A percentile compares a stretch with the other conserved stretches of the same genome.
Evolutionary conservation across 53 echinoderm and acorn worm species (phyloP).

Genomic region (Zoroaster sp.): DNA sequence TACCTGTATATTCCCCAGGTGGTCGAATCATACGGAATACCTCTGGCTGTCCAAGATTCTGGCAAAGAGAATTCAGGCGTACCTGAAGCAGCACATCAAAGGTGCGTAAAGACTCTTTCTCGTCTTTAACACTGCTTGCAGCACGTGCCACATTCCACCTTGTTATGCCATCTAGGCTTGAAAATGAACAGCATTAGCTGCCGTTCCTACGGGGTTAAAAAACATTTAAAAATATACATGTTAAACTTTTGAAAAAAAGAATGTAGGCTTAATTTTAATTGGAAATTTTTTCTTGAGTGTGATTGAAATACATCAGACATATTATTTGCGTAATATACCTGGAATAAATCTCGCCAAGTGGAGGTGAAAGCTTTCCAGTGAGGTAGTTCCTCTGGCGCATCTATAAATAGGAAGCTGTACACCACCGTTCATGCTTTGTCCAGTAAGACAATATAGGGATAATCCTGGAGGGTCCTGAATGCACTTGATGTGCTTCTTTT

Average conservation of each 20-base stretch:
- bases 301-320: too few relatives aligned
- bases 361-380: slow-evolving; percentile 61
- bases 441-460: not conserved
- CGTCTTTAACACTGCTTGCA: not conserved
- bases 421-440: slow-evolving; percentile 43
- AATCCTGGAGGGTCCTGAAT: not conserved
- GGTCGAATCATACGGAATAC: not conserved
- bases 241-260: too few relatives aligned
- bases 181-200: not conserved
- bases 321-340: slow-evolving; percentile 49
- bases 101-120: not conserved
- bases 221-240: too few relatives aligned
- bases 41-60: not conserved
- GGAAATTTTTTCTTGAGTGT: not conserved
- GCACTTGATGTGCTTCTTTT: not conserved
- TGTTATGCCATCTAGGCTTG: not conserved
- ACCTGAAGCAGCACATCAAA: not conserved
- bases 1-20: not conserved
- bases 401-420: slow-evolving; percentile 42
- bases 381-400: slow-evolving; percentile 70
- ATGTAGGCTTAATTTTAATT: too few relatives aligned
- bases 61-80: not conserved
- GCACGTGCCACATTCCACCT: not conserved
- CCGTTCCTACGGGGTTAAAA: not conserved
- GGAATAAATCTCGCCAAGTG: slow-evolving; percentile 61